Percentiles rank a stretch among this genome's conserved stretches.
phyloP scores from a whole-genome alignment of 2,888 invertebrate species.

The Hetaerina titia region DNA sequence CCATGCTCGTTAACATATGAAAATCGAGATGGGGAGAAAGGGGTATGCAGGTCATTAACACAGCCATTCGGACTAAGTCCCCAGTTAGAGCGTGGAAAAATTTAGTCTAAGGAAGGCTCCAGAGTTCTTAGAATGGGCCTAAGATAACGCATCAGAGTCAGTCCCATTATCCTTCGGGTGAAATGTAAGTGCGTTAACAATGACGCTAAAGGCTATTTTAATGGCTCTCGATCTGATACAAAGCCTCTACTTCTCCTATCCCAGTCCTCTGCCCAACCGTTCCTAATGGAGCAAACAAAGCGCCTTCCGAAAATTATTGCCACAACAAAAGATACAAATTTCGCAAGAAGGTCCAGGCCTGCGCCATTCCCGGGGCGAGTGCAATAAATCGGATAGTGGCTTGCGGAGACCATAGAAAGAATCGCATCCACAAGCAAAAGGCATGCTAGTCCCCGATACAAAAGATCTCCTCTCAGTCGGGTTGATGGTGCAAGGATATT shows the following conservation, averaged over 20 bases:
- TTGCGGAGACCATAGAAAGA: background rate
- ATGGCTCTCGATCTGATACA: no score
- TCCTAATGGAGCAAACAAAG: background rate
- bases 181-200: no score
- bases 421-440: background rate
- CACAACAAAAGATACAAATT: background rate
- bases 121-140: no score
- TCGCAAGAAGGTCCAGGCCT: background rate
- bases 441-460: background rate
- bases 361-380: background rate
- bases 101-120: no score
- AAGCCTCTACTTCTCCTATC: background rate
- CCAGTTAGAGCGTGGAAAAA: no score
- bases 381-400: background rate
- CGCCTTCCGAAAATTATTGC: background rate
- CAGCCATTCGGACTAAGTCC: no score
- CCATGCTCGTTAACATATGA: no score
- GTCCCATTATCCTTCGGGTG: no score
- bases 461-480: background rate
- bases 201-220: no score
- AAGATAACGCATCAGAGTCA: no score
- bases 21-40: no score
- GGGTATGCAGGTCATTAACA: no score
- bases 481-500: conserved; percentile 2
- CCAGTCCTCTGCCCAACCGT: background rate